Evolutionary conservation across 2,888 invertebrate genomes (phyloP).

Genomic region (Luperina testacea): DNA sequence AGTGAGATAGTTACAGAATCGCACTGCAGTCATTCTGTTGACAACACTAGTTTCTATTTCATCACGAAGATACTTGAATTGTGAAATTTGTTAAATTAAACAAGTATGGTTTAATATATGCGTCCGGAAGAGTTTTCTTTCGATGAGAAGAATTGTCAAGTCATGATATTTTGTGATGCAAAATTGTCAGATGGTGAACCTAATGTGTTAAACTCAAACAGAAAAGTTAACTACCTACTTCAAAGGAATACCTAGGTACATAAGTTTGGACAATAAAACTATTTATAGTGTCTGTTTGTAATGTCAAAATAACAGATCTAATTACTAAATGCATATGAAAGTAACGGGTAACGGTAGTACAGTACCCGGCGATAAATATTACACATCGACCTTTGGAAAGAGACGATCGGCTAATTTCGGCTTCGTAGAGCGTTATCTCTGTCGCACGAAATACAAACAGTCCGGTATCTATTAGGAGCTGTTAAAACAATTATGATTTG

Average conservation of each 20-base stretch:
- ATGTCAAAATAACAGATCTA: too few species aligned
- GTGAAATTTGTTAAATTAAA: slow-evolving; percentile 58
- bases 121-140: slow-evolving; percentile 23
- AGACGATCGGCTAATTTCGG: too few species aligned
- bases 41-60: slow-evolving; percentile 41
- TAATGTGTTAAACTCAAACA: not conserved
- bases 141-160: slow-evolving; percentile 1
- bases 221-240: not conserved
- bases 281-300: too few species aligned
- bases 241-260: not conserved
- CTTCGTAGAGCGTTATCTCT: too few species aligned
- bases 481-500: too few species aligned
- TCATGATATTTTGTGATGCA: slow-evolving; percentile 37
- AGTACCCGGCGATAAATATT: too few species aligned
- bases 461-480: too few species aligned
- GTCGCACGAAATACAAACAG: too few species aligned
- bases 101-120: slow-evolving; percentile 34
- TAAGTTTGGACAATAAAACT: not conserved
- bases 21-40: slow-evolving; percentile 9
- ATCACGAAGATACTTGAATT: slow-evolving; percentile 8
- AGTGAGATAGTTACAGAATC: too few species aligned
- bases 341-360: too few species aligned
- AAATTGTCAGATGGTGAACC: not conserved
- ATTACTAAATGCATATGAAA: too few species aligned
- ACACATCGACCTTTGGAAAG: too few species aligned